Evolutionary conservation across 2,113 vertebrate genomes (phyloP), one percentile per base, ranked within the genome.

Genomic region (Nesoenas mayeri): DNA sequence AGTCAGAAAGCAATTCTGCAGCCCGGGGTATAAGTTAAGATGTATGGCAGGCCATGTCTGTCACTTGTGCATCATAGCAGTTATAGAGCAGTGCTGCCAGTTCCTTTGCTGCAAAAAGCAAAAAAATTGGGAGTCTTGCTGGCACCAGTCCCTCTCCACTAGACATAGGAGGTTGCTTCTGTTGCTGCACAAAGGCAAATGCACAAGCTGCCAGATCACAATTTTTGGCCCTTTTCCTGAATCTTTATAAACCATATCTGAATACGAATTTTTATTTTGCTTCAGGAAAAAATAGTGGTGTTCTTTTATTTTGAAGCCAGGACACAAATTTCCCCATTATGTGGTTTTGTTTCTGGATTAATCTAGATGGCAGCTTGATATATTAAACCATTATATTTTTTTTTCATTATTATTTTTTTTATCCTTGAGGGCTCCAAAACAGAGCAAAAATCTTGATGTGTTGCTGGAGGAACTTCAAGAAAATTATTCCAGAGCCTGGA

Each of bases 41-140:
- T 50, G 22, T 53, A 79, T 5, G 44, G 69, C 77, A 87, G 93
- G 89, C 26, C 18, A 0, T 40, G 91, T 92, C 94, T 95, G 60
- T 56, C 80, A 74, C 92, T 93, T 84, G 61, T 47, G 51, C 38
- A 60, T 62, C 65, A 22, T 6, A 86, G 83, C 67, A 81, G 79
- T 78, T 67, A 38, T 28, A 81, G 20, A 80, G 15, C 69, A 44
- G 21, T 62, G 20, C 65, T 95, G 94, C 86, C 88, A 89, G 91
- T 25, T 93, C 61, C 42, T 89, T 82, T 81, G 34, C 77, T 79
- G 77, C 77, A 86, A 74, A 80, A 92, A 74, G 51, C 34, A 81
- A 38, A 53, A 79, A 71, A 29, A 28, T 6, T 31, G 29, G 81
- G 56, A 79, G 18, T 25, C 73, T 86, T 92, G 14, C 29, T 96